phyloP scores from a whole-genome alignment of 2,113 vertebrate species.

The Eurypyga helias region DNA sequence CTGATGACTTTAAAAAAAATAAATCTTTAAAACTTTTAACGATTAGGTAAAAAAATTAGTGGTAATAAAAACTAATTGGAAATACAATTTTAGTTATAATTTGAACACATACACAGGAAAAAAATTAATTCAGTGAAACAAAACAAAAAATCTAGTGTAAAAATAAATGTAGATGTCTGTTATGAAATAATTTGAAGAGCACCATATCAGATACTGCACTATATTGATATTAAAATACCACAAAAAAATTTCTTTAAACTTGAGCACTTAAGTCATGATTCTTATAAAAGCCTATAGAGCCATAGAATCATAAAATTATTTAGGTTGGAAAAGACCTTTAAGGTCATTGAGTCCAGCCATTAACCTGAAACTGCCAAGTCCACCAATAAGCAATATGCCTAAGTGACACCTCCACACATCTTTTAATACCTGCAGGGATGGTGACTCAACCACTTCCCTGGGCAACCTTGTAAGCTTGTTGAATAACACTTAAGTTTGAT shows the following conservation, averaged over 20 bases:
- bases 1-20: not conserved
- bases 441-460: too few species aligned
- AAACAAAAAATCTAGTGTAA: not conserved
- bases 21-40: not conserved
- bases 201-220: not conserved
- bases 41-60: not conserved
- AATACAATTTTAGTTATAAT: not conserved
- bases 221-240: not conserved
- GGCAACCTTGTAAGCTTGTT: not conserved
- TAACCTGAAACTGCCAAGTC: too few species aligned
- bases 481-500: not conserved
- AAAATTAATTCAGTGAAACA: not conserved
- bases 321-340: too few species aligned
- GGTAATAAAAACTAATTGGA: not conserved
- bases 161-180: not conserved
- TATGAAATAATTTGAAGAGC: not conserved
- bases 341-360: too few species aligned
- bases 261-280: not conserved
- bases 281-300: not conserved
- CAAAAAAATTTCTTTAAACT: not conserved
- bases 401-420: too few species aligned
- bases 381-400: too few species aligned
- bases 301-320: too few species aligned
- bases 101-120: not conserved
- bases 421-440: too few species aligned